Evolutionary conservation across 2,888 invertebrate genomes (phyloP), one percentile per base, ranked within the genome.

Genomic region (Apamea epomidion): DNA sequence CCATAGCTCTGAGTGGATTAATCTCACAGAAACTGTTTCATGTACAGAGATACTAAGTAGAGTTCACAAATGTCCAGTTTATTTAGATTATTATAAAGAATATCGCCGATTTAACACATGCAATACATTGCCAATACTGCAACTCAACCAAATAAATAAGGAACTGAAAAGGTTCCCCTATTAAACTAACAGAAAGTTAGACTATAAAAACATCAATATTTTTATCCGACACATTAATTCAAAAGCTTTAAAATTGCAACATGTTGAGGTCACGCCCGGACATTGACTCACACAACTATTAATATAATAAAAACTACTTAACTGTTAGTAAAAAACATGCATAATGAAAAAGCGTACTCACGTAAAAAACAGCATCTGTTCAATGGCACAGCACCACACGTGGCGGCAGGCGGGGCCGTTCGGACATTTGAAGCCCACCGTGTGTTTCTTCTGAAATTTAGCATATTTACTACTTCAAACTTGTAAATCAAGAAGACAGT

Each of bases 341-440:
- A 45, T n/a, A 2, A 72, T 21, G 7, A 54, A 37, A 67, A 78
- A 42, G 16, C 51, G 8, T 45, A 97, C 98, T 98, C 97, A 99
- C 99, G 99, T 99, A 96, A 99, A 99, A 97, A 99, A 99, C 89
- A 99, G 97, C 98, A 99, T 99, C 97, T 99, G 99, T 94, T 99
- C 99, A 88, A 99, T 99, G 72, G 99, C 99, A 97, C 99, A 99
- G 93, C 99, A 98, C 99, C 99, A 99, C 85, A 99, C 98, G 96
- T 99, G 99, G 89, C 99, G 98, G 94, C 99, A 99, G 76, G 99
- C 98, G 68, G 99, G 98, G 71, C 99, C 98, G 88, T 98, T 98
- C 78, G 99, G 98, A 96, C 99, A 99, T 95, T 99, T 99, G 97
- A 99, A 99, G 29, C 99, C 99, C 85, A 99, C 98, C 45, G 99